Base-by-base conservation (phyloP, 2,113 vertebrate species). In the Oxyruncus cristatus region DNA sequence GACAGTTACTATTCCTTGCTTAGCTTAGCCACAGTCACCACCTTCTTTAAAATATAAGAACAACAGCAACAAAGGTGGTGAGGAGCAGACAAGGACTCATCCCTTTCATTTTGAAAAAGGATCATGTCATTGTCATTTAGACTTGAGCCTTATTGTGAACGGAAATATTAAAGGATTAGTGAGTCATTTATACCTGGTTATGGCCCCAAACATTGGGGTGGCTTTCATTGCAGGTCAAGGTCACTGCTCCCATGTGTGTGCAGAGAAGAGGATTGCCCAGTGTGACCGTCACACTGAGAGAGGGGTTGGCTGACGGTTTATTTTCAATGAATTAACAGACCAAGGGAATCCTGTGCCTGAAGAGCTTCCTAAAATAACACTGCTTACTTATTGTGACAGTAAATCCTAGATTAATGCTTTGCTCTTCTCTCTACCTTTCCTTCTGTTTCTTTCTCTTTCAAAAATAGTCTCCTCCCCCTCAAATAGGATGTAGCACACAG, bases 141-240 rank as follows among this genome's bases (percentile, higher is more conserved):
- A 68, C 70, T 62, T 86, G 46, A 96, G 86, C 73, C 37, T 85
- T 73, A 46, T 22, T 90, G 80, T 67, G 66, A 95, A 72, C 6
- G 58, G 96, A 97, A 96, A 93, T 94, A 93, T 95, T 97, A 97
- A 77, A 85, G 87, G 96, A 94, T 97, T 97, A 97, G 59, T 92
- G 94, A 95, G 94, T 96, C 76, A 96, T 88, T 96, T 96, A 93
- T 92, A 95, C 61, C 27, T 42, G 37, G 49, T 67, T 85, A 72
- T 81, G 80, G 15, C 50, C 87, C 52, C 72, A 92, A 93, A 95
- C 93, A 62, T 39, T 6, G 17, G 33, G 21, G 4, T 53, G 75
- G 61, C 75, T 96, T 95, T 94, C 78, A 46, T 55, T 93, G 86
- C 46, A 84, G 58, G 72, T 85, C 56, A 55, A 79, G 81, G 81